A percentile compares a stretch with the other conserved stretches of the same genome.
phyloP scores from a whole-genome alignment of 2,888 invertebrate genomes.

The Meiosimyza platycephala region DNA sequence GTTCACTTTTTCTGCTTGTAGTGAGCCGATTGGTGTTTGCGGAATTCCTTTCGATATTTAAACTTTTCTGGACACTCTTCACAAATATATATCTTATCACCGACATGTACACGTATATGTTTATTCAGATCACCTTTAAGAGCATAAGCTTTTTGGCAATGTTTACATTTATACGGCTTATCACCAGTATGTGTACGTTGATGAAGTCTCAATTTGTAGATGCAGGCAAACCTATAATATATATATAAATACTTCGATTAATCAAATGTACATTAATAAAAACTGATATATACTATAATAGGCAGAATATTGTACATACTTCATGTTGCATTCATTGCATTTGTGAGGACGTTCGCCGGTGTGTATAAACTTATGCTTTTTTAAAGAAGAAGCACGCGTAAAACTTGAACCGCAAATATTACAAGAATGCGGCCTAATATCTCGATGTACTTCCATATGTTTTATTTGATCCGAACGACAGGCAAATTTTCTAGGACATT shows the following conservation, averaged over 20 bases:
- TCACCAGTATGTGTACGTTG: conserved; percentile 71
- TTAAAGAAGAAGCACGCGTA: conserved; percentile 71
- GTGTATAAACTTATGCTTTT: conserved; percentile 75
- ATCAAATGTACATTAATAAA: conserved; percentile 52
- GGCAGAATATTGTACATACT: conserved; percentile 35
- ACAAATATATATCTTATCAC: conserved; percentile 71
- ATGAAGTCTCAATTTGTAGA: conserved; percentile 71
- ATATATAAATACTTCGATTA: conserved; percentile 69
- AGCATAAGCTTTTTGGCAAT: conserved; percentile 70
- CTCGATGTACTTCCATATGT: conserved; percentile 68
- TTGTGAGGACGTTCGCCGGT: conserved; percentile 68
- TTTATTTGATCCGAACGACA: conserved; percentile 70
- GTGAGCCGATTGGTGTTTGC: conserved; percentile 45
- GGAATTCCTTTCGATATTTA: conserved; percentile 45
- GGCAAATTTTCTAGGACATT: conserved; percentile 72
- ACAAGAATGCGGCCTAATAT: conserved; percentile 74
- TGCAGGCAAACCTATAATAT: conserved; percentile 70
- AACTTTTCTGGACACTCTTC: conserved; percentile 51
- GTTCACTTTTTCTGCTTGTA: conserved; percentile 42
- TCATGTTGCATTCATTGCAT: conserved; percentile 51
- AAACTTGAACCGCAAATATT: conserved; percentile 73
- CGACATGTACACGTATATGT: conserved; percentile 70
- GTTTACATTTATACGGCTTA: conserved; percentile 69
- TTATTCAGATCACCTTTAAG: conserved; percentile 72
- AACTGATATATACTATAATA: background rate